These are phyloP conservation scores for Lateolabrax maculatus DNA, from an alignment of 2,797 vertebrate species.

Conservation along the genomic window DNA sequence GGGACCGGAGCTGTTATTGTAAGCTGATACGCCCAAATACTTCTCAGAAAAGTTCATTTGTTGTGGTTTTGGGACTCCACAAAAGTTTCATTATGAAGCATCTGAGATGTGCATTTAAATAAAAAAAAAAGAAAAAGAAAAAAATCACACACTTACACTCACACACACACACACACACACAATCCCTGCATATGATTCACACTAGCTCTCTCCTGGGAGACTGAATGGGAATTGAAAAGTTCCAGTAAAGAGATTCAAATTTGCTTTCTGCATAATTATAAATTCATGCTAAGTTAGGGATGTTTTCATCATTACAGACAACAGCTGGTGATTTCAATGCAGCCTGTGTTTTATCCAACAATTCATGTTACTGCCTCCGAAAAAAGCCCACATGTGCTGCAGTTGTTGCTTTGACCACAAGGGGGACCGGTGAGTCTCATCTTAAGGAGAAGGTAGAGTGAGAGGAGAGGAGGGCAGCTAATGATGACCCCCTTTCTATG, in stretches of 20 bases:
- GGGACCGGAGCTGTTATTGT: slow-evolving; percentile 72
- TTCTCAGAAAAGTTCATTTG: slow-evolving; percentile 86
- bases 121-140: not conserved
- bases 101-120: slow-evolving; percentile 74
- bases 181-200: slow-evolving; percentile 81
- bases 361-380: slow-evolving; percentile 49
- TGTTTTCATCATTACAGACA: slow-evolving; percentile 80
- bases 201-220: slow-evolving; percentile 69
- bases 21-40: slow-evolving; percentile 69
- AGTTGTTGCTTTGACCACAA: slow-evolving; percentile 69
- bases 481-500: slow-evolving; percentile 33
- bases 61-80: slow-evolving; percentile 83
- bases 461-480: slow-evolving; percentile 17
- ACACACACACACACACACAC: slow-evolving; percentile 44
- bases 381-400: slow-evolving; percentile 46
- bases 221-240: slow-evolving; percentile 72
- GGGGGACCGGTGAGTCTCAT: slow-evolving; percentile 70
- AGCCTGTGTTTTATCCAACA: slow-evolving; percentile 69
- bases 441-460: not conserved
- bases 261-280: slow-evolving; percentile 75
- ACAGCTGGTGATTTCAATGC: slow-evolving; percentile 78
- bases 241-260: slow-evolving; percentile 79
- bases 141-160: slow-evolving; percentile 16
- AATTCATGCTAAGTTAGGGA: slow-evolving; percentile 76
- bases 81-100: slow-evolving; percentile 85